Conservation (phyloP, 2,888 invertebrate genomes). For the Drosophila rellima region DNA sequence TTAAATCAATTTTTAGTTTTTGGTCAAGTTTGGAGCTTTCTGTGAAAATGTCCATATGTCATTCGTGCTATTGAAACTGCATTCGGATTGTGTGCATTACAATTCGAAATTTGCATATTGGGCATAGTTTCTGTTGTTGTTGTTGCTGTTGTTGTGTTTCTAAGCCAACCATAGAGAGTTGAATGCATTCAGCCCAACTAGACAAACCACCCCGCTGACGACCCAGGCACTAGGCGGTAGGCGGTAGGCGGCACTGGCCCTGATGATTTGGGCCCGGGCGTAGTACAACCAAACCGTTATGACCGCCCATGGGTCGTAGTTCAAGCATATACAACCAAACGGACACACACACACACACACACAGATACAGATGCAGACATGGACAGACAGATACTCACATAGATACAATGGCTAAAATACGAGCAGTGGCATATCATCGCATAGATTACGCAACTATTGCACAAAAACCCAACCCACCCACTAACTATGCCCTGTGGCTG, state of each 20-base stretch:
- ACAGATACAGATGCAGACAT: slow-evolving; percentile 6
- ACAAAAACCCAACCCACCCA: slow-evolving; percentile 21
- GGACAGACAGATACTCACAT: slow-evolving; percentile 8
- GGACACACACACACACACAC: slow-evolving; percentile 13
- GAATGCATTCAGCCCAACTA: slow-evolving; percentile 13
- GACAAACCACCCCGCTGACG: slow-evolving; percentile 39
- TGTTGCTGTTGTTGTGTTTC: slow-evolving; percentile 44
- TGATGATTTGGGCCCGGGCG: slow-evolving; percentile 6
- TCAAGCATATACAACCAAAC: slow-evolving; percentile 36
- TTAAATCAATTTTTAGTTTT: no score
- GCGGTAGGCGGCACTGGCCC: slow-evolving; percentile 12
- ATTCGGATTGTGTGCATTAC: slow-evolving; percentile 54
- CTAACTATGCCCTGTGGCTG: slow-evolving; percentile 6
- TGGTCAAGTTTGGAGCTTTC: neutral
- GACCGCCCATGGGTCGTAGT: slow-evolving; percentile 53
- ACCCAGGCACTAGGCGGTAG: slow-evolving; percentile 10
- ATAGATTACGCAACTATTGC: slow-evolving; percentile 78
- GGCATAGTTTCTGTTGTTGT: slow-evolving; percentile 12
- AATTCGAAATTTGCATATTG: slow-evolving; percentile 67
- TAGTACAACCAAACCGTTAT: slow-evolving; percentile 38
- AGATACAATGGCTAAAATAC: slow-evolving; percentile 56
- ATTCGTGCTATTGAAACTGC: slow-evolving; percentile 30
- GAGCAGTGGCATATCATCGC: slow-evolving; percentile 69
- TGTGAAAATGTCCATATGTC: slow-evolving; percentile 8
- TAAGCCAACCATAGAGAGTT: slow-evolving; percentile 52